Conservation (phyloP, 2,797 vertebrate genomes). For the Pangasius krempfi region DNA sequence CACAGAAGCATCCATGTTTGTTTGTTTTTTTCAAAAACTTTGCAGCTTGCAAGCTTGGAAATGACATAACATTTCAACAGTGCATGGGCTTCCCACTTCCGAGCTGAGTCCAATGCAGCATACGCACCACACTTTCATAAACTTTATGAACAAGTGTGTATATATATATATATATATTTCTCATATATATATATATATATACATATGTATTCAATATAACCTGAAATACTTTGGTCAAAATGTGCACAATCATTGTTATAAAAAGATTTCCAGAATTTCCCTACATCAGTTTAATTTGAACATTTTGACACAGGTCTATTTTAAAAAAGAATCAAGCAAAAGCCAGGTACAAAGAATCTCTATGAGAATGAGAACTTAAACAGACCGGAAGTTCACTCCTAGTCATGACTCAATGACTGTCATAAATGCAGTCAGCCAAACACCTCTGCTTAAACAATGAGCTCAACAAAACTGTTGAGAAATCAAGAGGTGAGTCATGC, state of each 20-base stretch:
- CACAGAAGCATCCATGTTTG: neutral
- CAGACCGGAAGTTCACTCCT: neutral
- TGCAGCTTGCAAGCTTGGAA: neutral
- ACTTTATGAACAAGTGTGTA: neutral
- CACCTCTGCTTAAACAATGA: constrained; percentile 11
- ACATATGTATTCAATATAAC: neutral
- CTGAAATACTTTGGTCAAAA: neutral
- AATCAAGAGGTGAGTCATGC: constrained; percentile 1
- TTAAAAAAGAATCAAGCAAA: neutral
- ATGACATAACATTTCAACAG: too few species aligned
- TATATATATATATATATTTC: too few species aligned
- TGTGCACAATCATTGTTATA: neutral
- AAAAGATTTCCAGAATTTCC: neutral
- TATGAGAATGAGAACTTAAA: neutral
- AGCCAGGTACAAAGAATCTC: neutral
- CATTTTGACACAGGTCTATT: neutral
- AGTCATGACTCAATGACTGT: constrained; percentile 29
- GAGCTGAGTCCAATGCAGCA: neutral
- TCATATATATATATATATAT: too few species aligned
- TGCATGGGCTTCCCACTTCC: neutral
- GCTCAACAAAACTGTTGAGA: neutral
- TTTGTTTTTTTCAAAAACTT: neutral
- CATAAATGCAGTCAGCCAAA: constrained; percentile 22
- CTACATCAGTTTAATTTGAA: neutral
- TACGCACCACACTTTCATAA: neutral